Conservation (phyloP, 2,113 vertebrate species). For the Tretioscincus oriximinensis region DNA sequence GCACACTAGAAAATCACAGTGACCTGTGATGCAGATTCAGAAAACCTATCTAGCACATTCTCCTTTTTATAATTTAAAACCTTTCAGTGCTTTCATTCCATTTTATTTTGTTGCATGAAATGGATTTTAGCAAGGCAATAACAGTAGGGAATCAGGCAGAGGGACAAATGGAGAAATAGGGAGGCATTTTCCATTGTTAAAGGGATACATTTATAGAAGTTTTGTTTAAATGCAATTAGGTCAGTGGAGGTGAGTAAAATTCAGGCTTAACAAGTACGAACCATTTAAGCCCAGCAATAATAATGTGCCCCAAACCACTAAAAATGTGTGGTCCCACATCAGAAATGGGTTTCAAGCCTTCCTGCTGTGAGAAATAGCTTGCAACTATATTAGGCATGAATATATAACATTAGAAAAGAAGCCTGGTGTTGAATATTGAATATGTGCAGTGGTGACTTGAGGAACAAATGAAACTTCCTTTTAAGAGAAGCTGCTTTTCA, state of each 20-base stretch:
- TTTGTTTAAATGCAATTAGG: slow-evolving; percentile 42
- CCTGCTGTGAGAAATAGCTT: slow-evolving; percentile 55
- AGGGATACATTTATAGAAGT: slow-evolving; percentile 25
- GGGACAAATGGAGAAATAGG: slow-evolving; percentile 29
- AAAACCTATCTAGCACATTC: slow-evolving; percentile 17
- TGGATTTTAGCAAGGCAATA: slow-evolving; percentile 42
- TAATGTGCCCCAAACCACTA: slow-evolving; percentile 20
- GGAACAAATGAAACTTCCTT: slow-evolving; percentile 47
- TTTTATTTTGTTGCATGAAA: slow-evolving; percentile 39
- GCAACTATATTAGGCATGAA: slow-evolving; percentile 62
- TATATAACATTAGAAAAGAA: slow-evolving; percentile 59
- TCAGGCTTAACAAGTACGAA: slow-evolving; percentile 31
- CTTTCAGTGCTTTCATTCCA: slow-evolving; percentile 30
- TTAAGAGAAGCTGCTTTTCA: slow-evolving; percentile 36
- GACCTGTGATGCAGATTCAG: slow-evolving; percentile 35
- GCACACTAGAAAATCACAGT: slow-evolving; percentile 30
- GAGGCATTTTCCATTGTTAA: slow-evolving; percentile 31
- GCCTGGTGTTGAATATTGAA: slow-evolving; percentile 60
- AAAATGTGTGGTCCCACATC: slow-evolving; percentile 39
- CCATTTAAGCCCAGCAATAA: slow-evolving; percentile 42
- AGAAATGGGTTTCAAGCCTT: slow-evolving; percentile 50
- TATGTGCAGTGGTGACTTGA: slow-evolving; percentile 51
- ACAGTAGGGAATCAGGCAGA: background rate
- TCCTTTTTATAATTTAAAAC: slow-evolving; percentile 49
- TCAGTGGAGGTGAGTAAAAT: slow-evolving; percentile 43